Conservation (phyloP, 2,113 vertebrate genomes). For the Triplophysa rosa region DNA sequence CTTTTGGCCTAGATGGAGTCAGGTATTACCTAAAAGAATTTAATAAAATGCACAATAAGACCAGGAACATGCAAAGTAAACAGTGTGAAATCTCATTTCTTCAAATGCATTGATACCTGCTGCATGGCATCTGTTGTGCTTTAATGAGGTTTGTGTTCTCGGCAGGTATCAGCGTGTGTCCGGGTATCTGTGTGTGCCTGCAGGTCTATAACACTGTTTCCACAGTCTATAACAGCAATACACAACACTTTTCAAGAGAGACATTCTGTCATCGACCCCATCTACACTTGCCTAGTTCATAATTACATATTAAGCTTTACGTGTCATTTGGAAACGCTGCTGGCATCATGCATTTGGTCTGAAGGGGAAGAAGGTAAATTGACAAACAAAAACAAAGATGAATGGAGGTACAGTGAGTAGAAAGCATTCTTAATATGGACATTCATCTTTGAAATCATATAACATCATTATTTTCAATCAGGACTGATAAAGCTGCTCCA, state of each 20-base stretch:
- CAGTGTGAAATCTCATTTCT: too few relatives aligned
- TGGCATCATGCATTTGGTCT: slow-evolving; percentile 1
- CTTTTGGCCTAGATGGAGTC: too few relatives aligned
- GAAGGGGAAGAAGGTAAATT: not conserved
- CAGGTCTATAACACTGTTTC: too few relatives aligned
- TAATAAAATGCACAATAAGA: too few relatives aligned
- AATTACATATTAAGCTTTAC: not conserved
- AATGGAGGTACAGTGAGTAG: not conserved
- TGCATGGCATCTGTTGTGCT: too few relatives aligned
- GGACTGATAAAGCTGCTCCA: not conserved
- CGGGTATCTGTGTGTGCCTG: too few relatives aligned
- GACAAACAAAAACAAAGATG: slow-evolving; percentile 3
- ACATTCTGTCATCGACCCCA: not conserved
- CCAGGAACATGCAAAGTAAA: too few relatives aligned
- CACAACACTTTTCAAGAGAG: not conserved
- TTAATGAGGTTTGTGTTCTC: too few relatives aligned
- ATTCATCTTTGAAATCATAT: slow-evolving; percentile 2
- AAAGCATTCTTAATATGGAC: slow-evolving; percentile 1
- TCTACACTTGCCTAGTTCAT: slow-evolving; percentile 15
- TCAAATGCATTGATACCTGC: too few relatives aligned
- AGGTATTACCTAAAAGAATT: too few relatives aligned
- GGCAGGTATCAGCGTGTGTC: too few relatives aligned
- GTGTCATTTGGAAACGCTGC: not conserved
- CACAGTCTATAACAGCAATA: too few relatives aligned
- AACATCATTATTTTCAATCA: not conserved